Conservation (phyloP, 2,797 vertebrate species). For the Cyprinella venusta region DNA sequence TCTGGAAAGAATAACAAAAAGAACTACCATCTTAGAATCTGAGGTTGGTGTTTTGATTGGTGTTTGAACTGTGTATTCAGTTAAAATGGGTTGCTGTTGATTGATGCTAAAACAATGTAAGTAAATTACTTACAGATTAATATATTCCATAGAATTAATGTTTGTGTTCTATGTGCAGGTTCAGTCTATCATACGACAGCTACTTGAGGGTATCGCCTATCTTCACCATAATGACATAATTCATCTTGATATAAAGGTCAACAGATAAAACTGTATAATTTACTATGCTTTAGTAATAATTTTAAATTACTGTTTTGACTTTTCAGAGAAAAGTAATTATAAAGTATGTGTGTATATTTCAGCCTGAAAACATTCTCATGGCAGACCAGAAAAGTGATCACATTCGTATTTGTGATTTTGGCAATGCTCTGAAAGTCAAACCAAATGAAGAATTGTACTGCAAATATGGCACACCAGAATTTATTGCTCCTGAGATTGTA, state of each 20-base stretch:
- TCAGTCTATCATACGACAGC: conserved; percentile 84
- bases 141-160: conserved; percentile 50
- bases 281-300: neutral
- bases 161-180: conserved; percentile 79
- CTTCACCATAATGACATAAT: conserved; percentile 82
- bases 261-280: neutral
- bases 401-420: conserved; percentile 93
- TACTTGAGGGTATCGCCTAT: conserved; percentile 87
- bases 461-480: conserved; percentile 94
- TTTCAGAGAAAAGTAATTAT: neutral
- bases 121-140: conserved; percentile 66
- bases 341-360: neutral
- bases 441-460: conserved; percentile 85
- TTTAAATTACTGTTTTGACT: neutral
- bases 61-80: conserved; percentile 33
- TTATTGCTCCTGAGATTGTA: conserved; percentile 92
- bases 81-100: neutral
- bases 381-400: conserved; percentile 81
- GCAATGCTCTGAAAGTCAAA: conserved; percentile 84
- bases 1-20: conserved; percentile 88
- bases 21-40: conserved; percentile 84
- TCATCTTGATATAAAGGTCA: conserved; percentile 81
- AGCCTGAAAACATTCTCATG: conserved; percentile 96
- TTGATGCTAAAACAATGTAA: conserved; percentile 62
- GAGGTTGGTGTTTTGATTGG: conserved; percentile 90